These are phyloP conservation scores for Conus betulinus DNA, from an alignment of 1,140 invertebrate genomes.

Conservation along the genomic window DNA sequence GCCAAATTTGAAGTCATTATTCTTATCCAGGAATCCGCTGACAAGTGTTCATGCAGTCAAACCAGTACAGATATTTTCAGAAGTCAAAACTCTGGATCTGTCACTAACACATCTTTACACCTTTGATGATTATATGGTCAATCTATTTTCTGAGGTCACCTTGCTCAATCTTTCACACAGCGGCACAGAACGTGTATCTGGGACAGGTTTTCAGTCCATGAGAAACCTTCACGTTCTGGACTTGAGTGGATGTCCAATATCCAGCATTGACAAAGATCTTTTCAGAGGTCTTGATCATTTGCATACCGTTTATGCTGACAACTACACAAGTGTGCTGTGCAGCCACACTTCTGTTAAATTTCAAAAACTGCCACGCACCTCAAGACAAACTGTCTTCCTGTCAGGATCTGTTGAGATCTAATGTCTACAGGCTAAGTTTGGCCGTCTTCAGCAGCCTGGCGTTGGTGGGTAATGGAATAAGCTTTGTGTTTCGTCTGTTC, in stretches of 20 bases:
- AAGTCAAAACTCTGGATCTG: not conserved
- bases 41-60: conserved; percentile 31
- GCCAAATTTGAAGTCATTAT: conserved; percentile 11
- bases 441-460: conserved; percentile 45
- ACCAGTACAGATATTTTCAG: not conserved
- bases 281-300: too few relatives aligned
- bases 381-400: conserved; percentile 46
- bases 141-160: not conserved
- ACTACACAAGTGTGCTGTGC: too few relatives aligned
- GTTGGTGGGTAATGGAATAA: conserved; percentile 45
- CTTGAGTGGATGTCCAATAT: too few relatives aligned
- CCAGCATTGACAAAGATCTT: too few relatives aligned
- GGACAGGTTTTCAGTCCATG: not conserved
- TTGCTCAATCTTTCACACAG: not conserved
- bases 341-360: too few relatives aligned
- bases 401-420: not conserved
- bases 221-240: not conserved
- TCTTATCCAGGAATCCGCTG: conserved; percentile 37
- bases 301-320: too few relatives aligned
- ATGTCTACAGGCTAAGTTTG: conserved; percentile 36
- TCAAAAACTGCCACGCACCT: conserved; percentile 28
- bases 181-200: not conserved
- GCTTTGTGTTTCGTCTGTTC: conserved; percentile 43
- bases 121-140: not conserved
- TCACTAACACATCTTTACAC: not conserved